Conservation (phyloP, 2,888 invertebrate species). For the Tupiocoris notatus region DNA sequence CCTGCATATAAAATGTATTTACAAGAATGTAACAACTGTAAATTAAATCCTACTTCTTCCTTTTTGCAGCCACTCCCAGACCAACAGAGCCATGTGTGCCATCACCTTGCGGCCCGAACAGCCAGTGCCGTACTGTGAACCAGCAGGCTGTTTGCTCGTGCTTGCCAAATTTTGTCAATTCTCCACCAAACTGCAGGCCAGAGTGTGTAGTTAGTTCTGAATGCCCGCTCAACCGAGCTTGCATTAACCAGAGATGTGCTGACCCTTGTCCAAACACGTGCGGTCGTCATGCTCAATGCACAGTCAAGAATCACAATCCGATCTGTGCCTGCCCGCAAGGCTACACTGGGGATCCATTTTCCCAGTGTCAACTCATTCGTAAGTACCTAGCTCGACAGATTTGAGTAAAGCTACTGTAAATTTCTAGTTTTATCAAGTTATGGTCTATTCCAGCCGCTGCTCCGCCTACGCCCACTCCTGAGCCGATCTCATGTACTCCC, state of each 20-base stretch:
- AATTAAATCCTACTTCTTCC: neutral
- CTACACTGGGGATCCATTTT: constrained; percentile 85
- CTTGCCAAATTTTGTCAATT: constrained; percentile 72
- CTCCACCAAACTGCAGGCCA: constrained; percentile 77
- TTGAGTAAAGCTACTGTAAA: neutral
- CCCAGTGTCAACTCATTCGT: constrained; percentile 59
- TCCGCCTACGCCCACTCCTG: constrained; percentile 56
- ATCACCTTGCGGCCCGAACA: constrained; percentile 84
- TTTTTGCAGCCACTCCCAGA: constrained; percentile 52
- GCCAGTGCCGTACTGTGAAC: constrained; percentile 75
- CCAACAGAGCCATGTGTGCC: constrained; percentile 73
- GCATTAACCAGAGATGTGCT: constrained; percentile 79
- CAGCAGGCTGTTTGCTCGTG: constrained; percentile 83
- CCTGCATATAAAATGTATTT: neutral
- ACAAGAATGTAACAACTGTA: no score
- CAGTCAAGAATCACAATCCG: constrained; percentile 79
- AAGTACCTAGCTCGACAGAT: no score
- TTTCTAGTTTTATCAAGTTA: neutral
- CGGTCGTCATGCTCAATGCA: constrained; percentile 80
- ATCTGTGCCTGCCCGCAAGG: constrained; percentile 82
- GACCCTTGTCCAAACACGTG: constrained; percentile 87
- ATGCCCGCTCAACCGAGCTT: constrained; percentile 77
- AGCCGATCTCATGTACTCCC: constrained; percentile 71
- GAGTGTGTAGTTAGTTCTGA: constrained; percentile 86
- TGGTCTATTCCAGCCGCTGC: constrained; percentile 45